phyloP scores from a whole-genome alignment of 2,888 invertebrate genomes.

The Petrophora chlorosata region DNA sequence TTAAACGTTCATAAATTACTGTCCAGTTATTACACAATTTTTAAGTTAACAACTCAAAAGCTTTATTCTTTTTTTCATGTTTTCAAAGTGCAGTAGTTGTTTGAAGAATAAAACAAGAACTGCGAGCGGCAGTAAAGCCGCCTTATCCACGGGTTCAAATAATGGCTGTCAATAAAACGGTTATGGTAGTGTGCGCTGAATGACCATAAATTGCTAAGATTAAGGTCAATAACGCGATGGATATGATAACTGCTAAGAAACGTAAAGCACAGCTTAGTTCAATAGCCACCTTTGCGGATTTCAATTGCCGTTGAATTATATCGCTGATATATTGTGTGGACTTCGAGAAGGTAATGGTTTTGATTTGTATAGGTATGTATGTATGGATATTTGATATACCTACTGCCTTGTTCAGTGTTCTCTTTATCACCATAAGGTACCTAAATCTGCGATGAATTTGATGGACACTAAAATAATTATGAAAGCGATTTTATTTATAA shows the following conservation, averaged over 20 bases:
- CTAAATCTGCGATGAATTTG: too few species aligned
- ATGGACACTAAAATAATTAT: too few species aligned
- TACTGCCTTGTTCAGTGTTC: too few species aligned
- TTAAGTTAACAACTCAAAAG: constrained; percentile 40
- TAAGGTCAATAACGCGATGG: constrained; percentile 78
- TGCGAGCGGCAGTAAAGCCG: constrained; percentile 53
- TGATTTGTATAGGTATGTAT: neutral
- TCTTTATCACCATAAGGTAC: too few species aligned
- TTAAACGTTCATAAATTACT: constrained; percentile 48
- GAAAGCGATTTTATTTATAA: too few species aligned
- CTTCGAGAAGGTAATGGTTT: neutral
- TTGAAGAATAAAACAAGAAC: constrained; percentile 50
- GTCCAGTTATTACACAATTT: constrained; percentile 46
- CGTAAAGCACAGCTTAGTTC: constrained; percentile 40
- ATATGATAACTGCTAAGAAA: constrained; percentile 73
- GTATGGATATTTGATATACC: neutral
- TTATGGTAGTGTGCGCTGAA: constrained; percentile 73
- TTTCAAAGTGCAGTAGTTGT: constrained; percentile 35
- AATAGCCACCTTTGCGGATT: constrained; percentile 29
- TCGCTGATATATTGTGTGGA: constrained; percentile 1
- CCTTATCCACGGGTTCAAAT: constrained; percentile 64
- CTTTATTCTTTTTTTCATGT: constrained; percentile 30
- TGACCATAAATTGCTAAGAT: constrained; percentile 78
- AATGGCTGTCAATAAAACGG: constrained; percentile 76
- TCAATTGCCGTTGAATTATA: constrained; percentile 32